Conservation (phyloP, 2,113 vertebrate species). For the Sylvietta virens region DNA sequence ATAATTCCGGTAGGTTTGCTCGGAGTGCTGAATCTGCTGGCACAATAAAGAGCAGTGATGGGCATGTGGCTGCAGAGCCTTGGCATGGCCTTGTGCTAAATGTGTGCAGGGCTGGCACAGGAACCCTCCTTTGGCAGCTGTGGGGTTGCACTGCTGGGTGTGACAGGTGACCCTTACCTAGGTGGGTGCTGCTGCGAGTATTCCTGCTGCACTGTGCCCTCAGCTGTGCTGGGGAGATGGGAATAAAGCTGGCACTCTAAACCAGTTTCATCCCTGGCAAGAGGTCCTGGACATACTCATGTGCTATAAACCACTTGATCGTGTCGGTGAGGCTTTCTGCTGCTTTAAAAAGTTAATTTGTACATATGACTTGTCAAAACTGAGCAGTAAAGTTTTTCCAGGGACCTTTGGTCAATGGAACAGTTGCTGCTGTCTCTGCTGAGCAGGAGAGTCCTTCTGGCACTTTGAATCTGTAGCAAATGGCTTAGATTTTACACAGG, state of each 20-base stretch:
- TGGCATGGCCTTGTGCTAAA: background rate
- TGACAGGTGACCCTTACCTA: background rate
- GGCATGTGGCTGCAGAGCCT: background rate
- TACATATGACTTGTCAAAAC: background rate
- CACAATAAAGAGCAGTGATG: background rate
- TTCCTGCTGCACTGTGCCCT: background rate
- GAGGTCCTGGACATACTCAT: fast-evolving
- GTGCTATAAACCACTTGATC: background rate
- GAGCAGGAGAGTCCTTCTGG: background rate
- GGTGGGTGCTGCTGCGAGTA: background rate
- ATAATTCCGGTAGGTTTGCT: background rate
- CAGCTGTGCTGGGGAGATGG: background rate
- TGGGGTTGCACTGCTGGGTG: background rate
- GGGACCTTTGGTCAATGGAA: background rate
- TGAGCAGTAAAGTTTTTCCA: background rate
- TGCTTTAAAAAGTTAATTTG: background rate
- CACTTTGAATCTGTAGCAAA: background rate
- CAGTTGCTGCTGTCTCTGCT: background rate
- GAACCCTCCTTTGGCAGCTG: background rate
- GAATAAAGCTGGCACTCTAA: background rate
- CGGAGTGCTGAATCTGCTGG: background rate
- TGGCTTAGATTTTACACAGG: background rate
- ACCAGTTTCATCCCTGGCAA: background rate
- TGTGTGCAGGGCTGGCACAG: background rate
- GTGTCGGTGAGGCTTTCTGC: background rate